Base-by-base conservation (phyloP, 2,797 vertebrate genomes). In the Diceros bicornis region DNA sequence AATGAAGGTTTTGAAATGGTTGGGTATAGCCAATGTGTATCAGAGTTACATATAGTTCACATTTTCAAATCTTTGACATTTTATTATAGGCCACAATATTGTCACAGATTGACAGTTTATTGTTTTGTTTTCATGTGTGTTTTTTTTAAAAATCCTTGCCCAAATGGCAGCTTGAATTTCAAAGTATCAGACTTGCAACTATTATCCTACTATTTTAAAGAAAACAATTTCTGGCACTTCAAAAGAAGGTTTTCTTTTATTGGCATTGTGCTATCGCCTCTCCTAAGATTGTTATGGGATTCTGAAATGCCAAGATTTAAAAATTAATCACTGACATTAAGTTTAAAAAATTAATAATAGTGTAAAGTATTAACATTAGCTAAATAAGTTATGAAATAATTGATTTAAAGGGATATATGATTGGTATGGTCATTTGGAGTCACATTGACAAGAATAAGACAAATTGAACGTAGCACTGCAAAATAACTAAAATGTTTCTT, bases 201-300 rank as follows among this genome's bases (percentile, higher is more conserved):
- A 74, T 68, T 90, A 94, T 6, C 3, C 37, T 82, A 18, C 18
- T 78, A 61, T 69, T 93, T 89, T 74, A 95, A 41, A 97, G 37
- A 89, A 96, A 96, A n/a, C 0, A 55, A 84, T 95, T 94, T 90
- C n/a, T 96, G 61, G 44, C 34, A 64, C n/a, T 97, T 55, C 90
- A 64, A 92, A 96, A 94, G 47, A 29, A 64, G 13, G 14, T 34
- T 88, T 91, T 89, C 34, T 84, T 81, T 77, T 50, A 44, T n/a
- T 69, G 20, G 64, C 10, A 29, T 21, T 52, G 25, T 77, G 41
- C 44, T 57, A 44, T 69, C 75, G 23, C 37, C 83, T 77, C 88
- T 77, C 64, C 52, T 69, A 50, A 9, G 29, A 62, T 34, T 72
- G 37, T 21, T 71, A 47, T 13, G 6, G 8, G 8, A 87, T 11